phyloP scores from a whole-genome alignment of 2,888 invertebrate genomes.

The Achlya flavicornis region DNA sequence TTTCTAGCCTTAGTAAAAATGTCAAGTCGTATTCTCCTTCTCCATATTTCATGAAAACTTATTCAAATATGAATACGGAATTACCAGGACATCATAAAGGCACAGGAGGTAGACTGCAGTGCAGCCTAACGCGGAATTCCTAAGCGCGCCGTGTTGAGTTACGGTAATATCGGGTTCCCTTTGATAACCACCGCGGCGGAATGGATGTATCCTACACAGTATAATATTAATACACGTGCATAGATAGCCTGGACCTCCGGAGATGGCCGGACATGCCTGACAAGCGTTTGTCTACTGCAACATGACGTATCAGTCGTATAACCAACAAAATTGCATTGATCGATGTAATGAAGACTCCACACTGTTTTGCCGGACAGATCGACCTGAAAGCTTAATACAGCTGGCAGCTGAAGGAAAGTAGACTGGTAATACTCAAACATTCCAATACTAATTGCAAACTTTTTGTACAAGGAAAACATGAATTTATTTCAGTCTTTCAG shows the following conservation, averaged over 20 bases:
- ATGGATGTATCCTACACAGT: slow-evolving; percentile 1
- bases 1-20: too few relatives aligned
- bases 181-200: slow-evolving; percentile 44
- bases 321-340: neutral
- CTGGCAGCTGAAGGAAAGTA: too few relatives aligned
- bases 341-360: neutral
- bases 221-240: slow-evolving; percentile 3
- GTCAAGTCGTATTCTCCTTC: neutral
- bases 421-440: neutral
- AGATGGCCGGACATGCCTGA: slow-evolving; percentile 5
- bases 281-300: neutral
- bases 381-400: neutral
- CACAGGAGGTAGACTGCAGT: slow-evolving; percentile 10
- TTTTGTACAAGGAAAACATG: neutral
- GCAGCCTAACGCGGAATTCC: slow-evolving; percentile 61
- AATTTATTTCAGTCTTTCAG: neutral
- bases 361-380: too few relatives aligned
- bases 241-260: slow-evolving; percentile 2
- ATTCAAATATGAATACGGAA: slow-evolving; percentile 10
- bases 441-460: neutral
- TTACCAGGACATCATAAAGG: slow-evolving; percentile 10
- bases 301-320: neutral
- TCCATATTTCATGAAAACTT: slow-evolving; percentile 1
- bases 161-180: slow-evolving; percentile 64
- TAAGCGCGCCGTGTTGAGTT: slow-evolving; percentile 65